These are phyloP conservation scores for Phaetusa simplex DNA, from an alignment of 2,113 vertebrate species.

Conservation along the genomic window DNA sequence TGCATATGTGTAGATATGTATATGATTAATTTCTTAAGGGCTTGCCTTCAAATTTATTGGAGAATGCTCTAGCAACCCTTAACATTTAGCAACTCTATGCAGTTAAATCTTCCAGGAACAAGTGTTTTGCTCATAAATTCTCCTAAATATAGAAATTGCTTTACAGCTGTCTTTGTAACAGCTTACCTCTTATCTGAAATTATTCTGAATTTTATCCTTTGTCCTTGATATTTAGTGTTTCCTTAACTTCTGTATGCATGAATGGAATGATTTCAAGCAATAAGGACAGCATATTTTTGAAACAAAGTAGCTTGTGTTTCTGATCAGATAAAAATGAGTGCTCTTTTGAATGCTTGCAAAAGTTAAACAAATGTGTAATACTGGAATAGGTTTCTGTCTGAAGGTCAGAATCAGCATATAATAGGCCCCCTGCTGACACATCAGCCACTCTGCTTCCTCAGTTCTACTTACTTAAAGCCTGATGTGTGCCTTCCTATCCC, in stretches of 20 bases:
- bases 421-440: neutral
- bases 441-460: neutral
- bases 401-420: neutral
- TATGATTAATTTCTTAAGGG: neutral
- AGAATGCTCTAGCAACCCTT: neutral
- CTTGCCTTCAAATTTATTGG: neutral
- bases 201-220: conserved; percentile 6
- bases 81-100: neutral
- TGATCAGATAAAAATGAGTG: neutral
- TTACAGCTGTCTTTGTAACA: neutral
- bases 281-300: neutral
- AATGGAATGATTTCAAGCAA: conserved; percentile 3
- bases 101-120: neutral
- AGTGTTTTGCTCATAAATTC: neutral
- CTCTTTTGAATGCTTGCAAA: neutral
- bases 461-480: neutral
- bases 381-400: neutral
- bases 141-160: neutral
- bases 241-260: neutral
- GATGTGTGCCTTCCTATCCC: neutral
- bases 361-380: neutral
- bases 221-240: conserved; percentile 12
- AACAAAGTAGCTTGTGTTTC: neutral
- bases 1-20: neutral
- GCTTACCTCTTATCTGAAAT: neutral